Conservation (phyloP, 2,113 vertebrate genomes). For the Tychaedon coryphoeus region DNA sequence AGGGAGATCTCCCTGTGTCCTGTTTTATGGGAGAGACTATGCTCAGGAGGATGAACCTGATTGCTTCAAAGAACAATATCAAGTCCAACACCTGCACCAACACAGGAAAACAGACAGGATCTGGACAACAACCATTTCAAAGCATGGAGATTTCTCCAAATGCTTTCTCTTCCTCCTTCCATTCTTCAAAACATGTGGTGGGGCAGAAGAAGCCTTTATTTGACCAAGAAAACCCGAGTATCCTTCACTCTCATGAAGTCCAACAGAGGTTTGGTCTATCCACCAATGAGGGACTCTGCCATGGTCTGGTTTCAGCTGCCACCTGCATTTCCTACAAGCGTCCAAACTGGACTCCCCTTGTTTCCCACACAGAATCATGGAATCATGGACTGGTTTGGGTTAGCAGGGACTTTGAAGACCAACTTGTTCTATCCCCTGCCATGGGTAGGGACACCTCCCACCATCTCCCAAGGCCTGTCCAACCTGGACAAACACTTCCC, state of each 20-base stretch:
- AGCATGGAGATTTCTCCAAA: background rate
- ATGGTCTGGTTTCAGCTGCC: background rate
- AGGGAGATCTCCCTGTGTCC: background rate
- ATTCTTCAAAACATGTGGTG: background rate
- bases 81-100: background rate
- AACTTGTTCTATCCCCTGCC: background rate
- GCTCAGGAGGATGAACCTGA: background rate
- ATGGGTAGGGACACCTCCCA: background rate
- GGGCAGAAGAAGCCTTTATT: background rate
- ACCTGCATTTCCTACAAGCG: background rate
- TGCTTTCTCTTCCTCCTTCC: background rate
- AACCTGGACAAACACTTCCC: background rate
- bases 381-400: background rate
- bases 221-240: fast-evolving
- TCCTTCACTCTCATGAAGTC: background rate
- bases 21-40: background rate
- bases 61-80: background rate
- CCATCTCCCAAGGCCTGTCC: fast-evolving
- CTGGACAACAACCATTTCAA: background rate
- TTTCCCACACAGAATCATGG: background rate
- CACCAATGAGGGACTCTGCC: background rate
- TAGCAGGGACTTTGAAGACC: background rate
- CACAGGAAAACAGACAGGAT: background rate
- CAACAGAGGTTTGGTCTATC: background rate
- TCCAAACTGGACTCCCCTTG: background rate